phyloP scores from a whole-genome alignment of 2,888 invertebrate species.

The Aporophyla nigra region DNA sequence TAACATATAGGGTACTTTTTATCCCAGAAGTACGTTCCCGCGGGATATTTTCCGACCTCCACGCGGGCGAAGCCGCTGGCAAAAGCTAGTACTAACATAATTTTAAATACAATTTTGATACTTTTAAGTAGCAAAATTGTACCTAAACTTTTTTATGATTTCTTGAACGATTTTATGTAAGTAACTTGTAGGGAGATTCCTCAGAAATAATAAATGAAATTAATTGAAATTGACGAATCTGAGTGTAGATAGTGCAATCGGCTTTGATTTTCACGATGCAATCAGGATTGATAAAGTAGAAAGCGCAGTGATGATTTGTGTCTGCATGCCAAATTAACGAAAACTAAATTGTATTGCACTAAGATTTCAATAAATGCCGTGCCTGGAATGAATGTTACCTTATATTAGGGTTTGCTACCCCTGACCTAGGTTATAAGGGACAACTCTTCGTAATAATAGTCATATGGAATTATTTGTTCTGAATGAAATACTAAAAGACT shows the following conservation, averaged over 20 bases:
- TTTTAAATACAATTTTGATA: too few species aligned
- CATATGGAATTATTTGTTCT: background rate
- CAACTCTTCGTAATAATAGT: slow-evolving; percentile 7
- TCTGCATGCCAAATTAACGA: background rate
- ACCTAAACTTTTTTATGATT: too few species aligned
- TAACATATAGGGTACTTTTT: too few species aligned
- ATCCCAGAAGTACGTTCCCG: too few species aligned
- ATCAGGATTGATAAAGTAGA: slow-evolving; percentile 32
- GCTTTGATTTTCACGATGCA: slow-evolving; percentile 31
- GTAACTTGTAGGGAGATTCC: too few species aligned
- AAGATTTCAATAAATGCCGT: background rate
- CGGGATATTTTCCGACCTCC: too few species aligned
- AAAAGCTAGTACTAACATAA: too few species aligned
- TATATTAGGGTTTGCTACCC: too few species aligned
- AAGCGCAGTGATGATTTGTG: slow-evolving; percentile 17
- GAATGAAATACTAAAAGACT: background rate
- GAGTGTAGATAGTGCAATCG: slow-evolving; percentile 30
- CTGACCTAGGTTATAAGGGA: background rate
- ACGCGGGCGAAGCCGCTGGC: too few species aligned
- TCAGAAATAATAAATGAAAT: too few species aligned
- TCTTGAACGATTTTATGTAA: too few species aligned
- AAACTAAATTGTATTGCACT: background rate
- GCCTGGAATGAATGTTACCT: background rate
- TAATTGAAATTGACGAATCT: slow-evolving; percentile 18
- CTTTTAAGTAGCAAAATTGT: too few species aligned